Evolutionary conservation across 1,140 invertebrate genomes (phyloP), one percentile per base, ranked within the genome.

Genomic region (Dendroctonus ponderosae): DNA sequence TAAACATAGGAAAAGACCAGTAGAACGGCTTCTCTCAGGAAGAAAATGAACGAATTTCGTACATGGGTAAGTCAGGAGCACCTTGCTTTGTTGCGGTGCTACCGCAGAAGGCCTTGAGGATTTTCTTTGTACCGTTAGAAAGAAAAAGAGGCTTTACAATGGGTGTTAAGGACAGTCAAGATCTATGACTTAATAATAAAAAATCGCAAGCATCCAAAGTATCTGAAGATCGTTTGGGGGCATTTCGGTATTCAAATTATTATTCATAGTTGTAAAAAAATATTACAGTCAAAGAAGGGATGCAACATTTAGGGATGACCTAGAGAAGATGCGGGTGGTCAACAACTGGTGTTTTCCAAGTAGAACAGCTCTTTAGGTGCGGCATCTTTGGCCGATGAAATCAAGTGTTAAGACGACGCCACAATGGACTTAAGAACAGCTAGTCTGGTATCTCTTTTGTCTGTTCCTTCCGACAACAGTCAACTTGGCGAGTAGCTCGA

Each of bases 341-440:
- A 26, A 7, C n/a, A 43, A 52, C 5, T 12, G n/a, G 50, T 26
- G n/a, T 52, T 62, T 65, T 65, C 62, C 49, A 6, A 7, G 62
- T 65, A 65, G 43, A 54, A 65, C 61, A 46, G 51, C 37, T 63
- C 14, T 26, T 44, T 43, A 26, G 3, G 26, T 26, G 54, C 43
- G 59, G 58, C 26, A 14, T 62, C 48, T 56, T 66, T 50, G 14
- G n/a, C n/a, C 26, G 38, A 53, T 50, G 15, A 66, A 66, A 56
- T 66, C 64, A 61, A 66, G 64, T 66, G 64, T 66, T 66, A 66
- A 66, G 42, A n/a, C 56, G 64, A 60, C 64, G 64, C 64, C 64
- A 66, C 64, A 66, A 66, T 60, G 57, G 59, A 51, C 41, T 42
- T 60, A 51, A 65, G 52, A 38, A 44, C 9, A n/a, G 62, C 57